A percentile compares a stretch with the other conserved stretches of the same genome.
These are phyloP conservation scores for Bursaphelenchus mucronatus DNA, from an alignment of 1,140 invertebrate species.

Conservation along the genomic window DNA sequence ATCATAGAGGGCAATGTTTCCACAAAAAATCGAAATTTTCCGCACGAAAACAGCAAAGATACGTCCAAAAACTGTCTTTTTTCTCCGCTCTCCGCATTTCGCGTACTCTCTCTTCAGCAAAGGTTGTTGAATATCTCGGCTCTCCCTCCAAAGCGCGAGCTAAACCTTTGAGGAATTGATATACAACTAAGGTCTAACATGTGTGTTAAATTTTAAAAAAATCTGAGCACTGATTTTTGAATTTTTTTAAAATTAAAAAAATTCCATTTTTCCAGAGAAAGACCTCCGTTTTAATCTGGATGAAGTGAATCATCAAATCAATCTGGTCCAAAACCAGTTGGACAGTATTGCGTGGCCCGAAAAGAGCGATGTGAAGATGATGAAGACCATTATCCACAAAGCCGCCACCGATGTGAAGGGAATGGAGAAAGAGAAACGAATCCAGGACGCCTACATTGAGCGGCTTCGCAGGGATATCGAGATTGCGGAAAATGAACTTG, in stretches of 20 bases:
- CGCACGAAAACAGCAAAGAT: no score
- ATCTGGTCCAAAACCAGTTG: conserved; percentile 9
- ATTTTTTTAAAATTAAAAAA: not conserved
- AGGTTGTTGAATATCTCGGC: no score
- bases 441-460: conserved; percentile 25
- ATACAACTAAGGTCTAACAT: no score
- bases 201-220: no score
- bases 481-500: conserved; percentile 21
- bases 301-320: conserved; percentile 11
- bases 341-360: conserved; percentile 16
- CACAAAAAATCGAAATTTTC: no score
- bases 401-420: not conserved
- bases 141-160: no score
- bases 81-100: no score
- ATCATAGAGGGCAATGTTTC: no score
- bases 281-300: conserved; percentile 5
- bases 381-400: conserved; percentile 10
- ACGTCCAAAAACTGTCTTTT: no score
- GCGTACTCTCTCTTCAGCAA: no score
- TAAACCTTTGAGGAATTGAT: no score
- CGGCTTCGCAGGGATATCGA: conserved; percentile 21
- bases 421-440: conserved; percentile 19
- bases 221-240: no score
- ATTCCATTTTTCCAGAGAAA: conserved; percentile 1
- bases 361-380: conserved; percentile 14